phyloP scores from a whole-genome alignment of 2,113 vertebrate genomes.

The Oncorhynchus keta region DNA sequence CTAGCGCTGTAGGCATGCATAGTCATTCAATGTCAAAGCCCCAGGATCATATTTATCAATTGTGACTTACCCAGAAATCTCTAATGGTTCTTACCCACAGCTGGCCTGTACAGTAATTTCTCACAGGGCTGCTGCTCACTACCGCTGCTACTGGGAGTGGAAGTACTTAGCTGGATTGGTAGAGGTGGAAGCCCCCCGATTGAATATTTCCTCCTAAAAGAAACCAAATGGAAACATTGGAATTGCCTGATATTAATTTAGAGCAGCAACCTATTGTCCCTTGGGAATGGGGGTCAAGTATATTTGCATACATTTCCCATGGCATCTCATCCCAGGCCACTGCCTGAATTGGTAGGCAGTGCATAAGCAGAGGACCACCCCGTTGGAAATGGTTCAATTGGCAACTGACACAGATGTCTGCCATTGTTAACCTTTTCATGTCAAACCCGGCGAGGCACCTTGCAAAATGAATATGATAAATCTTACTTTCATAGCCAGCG shows the following conservation, averaged over 20 bases:
- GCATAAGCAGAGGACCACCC: slow-evolving; percentile 25
- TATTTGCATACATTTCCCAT: slow-evolving; percentile 53
- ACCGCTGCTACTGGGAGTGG: slow-evolving; percentile 16
- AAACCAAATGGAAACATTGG: slow-evolving; percentile 31
- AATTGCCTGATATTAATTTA: slow-evolving; percentile 46
- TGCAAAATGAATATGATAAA: background rate
- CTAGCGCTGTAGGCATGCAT: slow-evolving; percentile 45
- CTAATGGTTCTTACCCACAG: slow-evolving; percentile 55
- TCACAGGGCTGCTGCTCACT: slow-evolving; percentile 42
- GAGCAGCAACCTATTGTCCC: slow-evolving; percentile 13
- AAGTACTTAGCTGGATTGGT: slow-evolving; percentile 6
- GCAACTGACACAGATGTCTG: slow-evolving; percentile 23
- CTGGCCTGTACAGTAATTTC: slow-evolving; percentile 46
- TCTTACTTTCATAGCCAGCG: background rate
- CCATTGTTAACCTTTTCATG: slow-evolving; percentile 29
- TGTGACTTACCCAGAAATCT: slow-evolving; percentile 58
- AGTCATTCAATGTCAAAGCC: slow-evolving; percentile 57
- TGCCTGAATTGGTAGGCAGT: slow-evolving; percentile 26
- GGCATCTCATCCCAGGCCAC: slow-evolving; percentile 20
- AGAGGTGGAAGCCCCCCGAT: slow-evolving; percentile 22
- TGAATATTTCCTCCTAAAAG: slow-evolving; percentile 13
- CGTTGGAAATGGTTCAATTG: slow-evolving; percentile 7
- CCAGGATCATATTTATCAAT: slow-evolving; percentile 51
- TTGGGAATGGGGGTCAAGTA: slow-evolving; percentile 25
- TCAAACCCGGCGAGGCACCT: slow-evolving; percentile 5